These are phyloP conservation scores for Sturnus vulgaris DNA, from an alignment of 2,113 vertebrate species.

Conservation along the genomic window DNA sequence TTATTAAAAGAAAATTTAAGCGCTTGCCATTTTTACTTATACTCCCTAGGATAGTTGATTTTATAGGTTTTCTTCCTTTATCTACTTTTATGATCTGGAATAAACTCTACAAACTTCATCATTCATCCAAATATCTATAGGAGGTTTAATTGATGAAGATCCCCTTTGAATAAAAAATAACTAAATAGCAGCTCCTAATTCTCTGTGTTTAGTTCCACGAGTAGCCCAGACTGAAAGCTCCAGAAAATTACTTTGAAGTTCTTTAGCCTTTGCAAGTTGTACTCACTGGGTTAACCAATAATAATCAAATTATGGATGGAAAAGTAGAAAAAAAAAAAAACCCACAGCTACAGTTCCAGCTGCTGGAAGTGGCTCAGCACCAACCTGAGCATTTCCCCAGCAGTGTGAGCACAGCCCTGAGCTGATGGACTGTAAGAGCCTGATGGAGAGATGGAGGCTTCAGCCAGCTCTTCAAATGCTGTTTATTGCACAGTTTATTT, in stretches of 20 bases:
- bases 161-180: not conserved
- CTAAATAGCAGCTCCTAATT: not conserved
- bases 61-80: not conserved
- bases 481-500: too few species aligned
- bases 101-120: not conserved
- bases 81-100: not conserved
- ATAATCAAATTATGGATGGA: not conserved
- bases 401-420: not conserved
- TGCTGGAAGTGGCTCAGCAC: not conserved
- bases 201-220: not conserved
- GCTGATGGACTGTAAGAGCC: not conserved
- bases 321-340: not conserved
- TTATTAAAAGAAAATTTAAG: conserved; percentile 34
- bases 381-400: not conserved
- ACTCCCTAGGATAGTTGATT: not conserved
- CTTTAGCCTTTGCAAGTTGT: not conserved
- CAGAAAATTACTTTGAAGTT: not conserved
- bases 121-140: not conserved
- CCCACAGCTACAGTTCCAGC: not conserved
- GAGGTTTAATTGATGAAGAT: not conserved
- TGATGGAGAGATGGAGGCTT: too few species aligned
- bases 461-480: too few species aligned
- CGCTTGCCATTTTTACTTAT: not conserved
- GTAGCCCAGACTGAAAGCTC: not conserved
- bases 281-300: not conserved